phyloP scores from a whole-genome alignment of 2,888 invertebrate genomes.

The Trachelus iudaicus region DNA sequence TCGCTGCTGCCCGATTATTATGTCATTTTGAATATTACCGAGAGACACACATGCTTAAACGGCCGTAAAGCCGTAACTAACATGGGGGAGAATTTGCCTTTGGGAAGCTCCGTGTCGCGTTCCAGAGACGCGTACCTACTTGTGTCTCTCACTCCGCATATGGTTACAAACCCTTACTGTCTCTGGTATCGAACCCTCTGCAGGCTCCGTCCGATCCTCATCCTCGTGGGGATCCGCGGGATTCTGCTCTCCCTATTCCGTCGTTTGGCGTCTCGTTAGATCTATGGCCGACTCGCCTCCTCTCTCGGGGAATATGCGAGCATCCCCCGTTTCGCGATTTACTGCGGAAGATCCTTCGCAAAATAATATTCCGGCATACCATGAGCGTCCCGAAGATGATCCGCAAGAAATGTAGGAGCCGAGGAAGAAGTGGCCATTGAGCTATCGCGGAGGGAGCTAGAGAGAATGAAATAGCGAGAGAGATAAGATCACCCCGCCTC shows the following conservation, averaged over 20 bases:
- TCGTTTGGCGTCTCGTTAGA: not conserved
- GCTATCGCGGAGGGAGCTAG: not conserved
- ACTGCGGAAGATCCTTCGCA: not conserved
- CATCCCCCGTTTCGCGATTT: not conserved
- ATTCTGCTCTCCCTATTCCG: not conserved
- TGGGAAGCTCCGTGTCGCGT: not conserved
- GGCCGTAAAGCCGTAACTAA: conserved; percentile 4
- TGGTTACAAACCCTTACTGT: not conserved
- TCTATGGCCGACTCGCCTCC: not conserved
- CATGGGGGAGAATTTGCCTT: not conserved
- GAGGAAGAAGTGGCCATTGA: not conserved
- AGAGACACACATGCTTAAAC: not conserved
- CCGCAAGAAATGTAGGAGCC: not conserved
- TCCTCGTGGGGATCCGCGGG: not conserved
- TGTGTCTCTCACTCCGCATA: not conserved
- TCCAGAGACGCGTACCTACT: not conserved
- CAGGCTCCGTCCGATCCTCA: not conserved
- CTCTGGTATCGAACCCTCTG: not conserved
- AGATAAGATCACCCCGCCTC: not conserved
- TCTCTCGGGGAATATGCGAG: not conserved
- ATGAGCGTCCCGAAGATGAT: not conserved
- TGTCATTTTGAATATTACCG: conserved; percentile 35
- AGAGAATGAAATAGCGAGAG: not conserved
- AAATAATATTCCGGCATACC: not conserved
- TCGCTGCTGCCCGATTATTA: conserved; percentile 33